These are phyloP conservation scores for Lepeophtheirus salmonis DNA, from an alignment of 1,140 invertebrate species.

Conservation along the genomic window DNA sequence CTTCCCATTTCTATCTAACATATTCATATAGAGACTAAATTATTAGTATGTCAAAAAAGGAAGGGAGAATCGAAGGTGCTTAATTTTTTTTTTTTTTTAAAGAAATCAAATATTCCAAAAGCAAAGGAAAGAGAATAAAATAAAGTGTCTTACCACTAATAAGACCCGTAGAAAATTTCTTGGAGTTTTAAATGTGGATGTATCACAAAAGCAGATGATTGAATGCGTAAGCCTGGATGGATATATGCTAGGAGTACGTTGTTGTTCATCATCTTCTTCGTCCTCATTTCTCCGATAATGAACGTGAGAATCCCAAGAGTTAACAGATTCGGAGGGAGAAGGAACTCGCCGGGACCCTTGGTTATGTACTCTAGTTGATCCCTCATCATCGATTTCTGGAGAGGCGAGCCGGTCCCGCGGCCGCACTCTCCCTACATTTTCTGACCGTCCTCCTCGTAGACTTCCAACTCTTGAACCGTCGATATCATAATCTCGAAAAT, in stretches of 20 bases:
- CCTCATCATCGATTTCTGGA: neutral
- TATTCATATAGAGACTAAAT: too few species aligned
- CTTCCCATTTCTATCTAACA: too few species aligned
- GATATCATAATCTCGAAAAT: slow-evolving; percentile 16
- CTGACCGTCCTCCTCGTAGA: neutral
- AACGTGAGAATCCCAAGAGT: slow-evolving; percentile 15
- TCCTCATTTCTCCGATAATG: slow-evolving; percentile 12
- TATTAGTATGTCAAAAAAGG: too few species aligned
- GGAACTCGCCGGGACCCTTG: neutral
- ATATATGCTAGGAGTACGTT: neutral
- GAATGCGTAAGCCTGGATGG: slow-evolving; percentile 5
- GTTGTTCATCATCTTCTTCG: neutral
- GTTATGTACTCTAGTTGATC: neutral
- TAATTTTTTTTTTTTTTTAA: too few species aligned
- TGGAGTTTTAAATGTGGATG: slow-evolving; percentile 16
- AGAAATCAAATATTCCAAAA: too few species aligned
- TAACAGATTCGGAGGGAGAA: slow-evolving; percentile 5
- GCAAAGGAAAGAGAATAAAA: too few species aligned
- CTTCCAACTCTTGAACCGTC: slow-evolving; percentile 12
- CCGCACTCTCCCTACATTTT: neutral
- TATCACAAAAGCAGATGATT: slow-evolving; percentile 19
- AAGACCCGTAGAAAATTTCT: slow-evolving; percentile 19
- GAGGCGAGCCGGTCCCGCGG: neutral
- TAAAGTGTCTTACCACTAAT: slow-evolving; percentile 14
- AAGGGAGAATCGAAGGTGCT: too few species aligned